phyloP scores from a whole-genome alignment of 2,888 invertebrate genomes.

The Drosophila austrosaltans region DNA sequence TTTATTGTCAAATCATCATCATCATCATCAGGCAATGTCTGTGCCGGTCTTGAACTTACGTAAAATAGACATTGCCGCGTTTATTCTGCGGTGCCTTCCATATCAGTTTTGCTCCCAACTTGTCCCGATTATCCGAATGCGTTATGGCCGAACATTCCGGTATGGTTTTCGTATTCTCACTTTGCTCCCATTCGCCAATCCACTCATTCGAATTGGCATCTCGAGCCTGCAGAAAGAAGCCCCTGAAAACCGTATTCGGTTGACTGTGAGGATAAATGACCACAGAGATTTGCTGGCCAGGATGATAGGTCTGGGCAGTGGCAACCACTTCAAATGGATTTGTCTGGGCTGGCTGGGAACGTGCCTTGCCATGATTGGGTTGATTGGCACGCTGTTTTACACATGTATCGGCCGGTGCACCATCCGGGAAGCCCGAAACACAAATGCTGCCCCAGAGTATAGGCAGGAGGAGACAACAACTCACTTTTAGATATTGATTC shows the following conservation, averaged over 20 bases:
- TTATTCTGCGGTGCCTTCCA: conserved; percentile 90
- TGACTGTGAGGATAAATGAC: conserved; percentile 75
- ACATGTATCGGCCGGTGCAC: conserved; percentile 91
- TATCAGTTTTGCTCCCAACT: conserved; percentile 88
- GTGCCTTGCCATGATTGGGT: conserved; percentile 90
- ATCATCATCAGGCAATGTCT: not conserved
- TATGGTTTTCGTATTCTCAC: conserved; percentile 90
- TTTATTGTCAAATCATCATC: conserved; percentile 9
- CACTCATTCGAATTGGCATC: conserved; percentile 89
- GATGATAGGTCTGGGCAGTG: conserved; percentile 87
- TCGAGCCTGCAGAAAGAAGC: conserved; percentile 93
- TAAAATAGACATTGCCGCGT: conserved; percentile 90
- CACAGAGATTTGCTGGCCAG: conserved; percentile 87
- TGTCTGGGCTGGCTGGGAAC: conserved; percentile 86
- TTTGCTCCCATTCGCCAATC: conserved; percentile 90
- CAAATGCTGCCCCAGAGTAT: conserved; percentile 35
- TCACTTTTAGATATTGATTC: conserved; percentile 37
- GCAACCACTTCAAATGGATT: conserved; percentile 89
- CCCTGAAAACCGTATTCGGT: conserved; percentile 87
- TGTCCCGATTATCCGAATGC: conserved; percentile 90
- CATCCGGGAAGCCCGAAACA: conserved; percentile 88
- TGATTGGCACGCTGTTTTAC: conserved; percentile 89
- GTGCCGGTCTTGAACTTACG: conserved; percentile 86
- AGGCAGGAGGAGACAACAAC: conserved; percentile 76
- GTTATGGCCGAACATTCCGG: conserved; percentile 92